Evolutionary conservation across 2,797 vertebrate genomes (phyloP), one percentile per base, ranked within the genome.

Genomic region (Cynopterus sphinx): DNA sequence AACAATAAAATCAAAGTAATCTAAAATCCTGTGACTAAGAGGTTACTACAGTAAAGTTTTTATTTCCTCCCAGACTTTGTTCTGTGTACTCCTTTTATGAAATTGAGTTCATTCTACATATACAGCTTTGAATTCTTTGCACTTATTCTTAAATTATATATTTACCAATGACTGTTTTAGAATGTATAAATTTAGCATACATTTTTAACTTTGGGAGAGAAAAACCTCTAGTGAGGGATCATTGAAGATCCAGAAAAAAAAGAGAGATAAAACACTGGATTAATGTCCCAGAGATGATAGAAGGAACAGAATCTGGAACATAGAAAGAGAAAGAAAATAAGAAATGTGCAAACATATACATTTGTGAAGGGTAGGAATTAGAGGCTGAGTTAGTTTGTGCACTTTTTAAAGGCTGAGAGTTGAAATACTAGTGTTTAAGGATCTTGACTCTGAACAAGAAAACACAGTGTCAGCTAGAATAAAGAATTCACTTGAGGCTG

Each of bases 1-100:
- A 77, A 78, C 3, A 83, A 46, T 43, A 95, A 79, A 94, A 59
- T 82, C 33, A 87, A 84, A 90, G 2, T 82, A 61, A 90, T 33
- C 11, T 22, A 24, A 57, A 91, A 63, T 82, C 9, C 26, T 15
- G 5, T 36, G 70, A 74, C 51, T 43, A 16, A 82, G 31, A 91
- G 33, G 88, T 73, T 75, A 68, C n/a, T 73, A 43, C 7, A 82
- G 19, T 6, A 11, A 93, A 65, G 1, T 51, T 74, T 70, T 89
- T 83, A 16, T 87, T 91, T 83, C 11, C 24, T 92, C 51, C 26
- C 10, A 78, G 49, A 49, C 9, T 89, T 65, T 26, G 7, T 51
- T 53, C 21, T 46, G n/a, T 55, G 33, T 6, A 46, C 28, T 67
- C 55, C 46, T 73, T 94, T 73, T 51, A 68, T 86, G 28, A 96